A percentile compares a stretch with the other conserved stretches of the same genome.
Conservation (phyloP, 2,797 vertebrate genomes). For the Siniperca undulata region DNA sequence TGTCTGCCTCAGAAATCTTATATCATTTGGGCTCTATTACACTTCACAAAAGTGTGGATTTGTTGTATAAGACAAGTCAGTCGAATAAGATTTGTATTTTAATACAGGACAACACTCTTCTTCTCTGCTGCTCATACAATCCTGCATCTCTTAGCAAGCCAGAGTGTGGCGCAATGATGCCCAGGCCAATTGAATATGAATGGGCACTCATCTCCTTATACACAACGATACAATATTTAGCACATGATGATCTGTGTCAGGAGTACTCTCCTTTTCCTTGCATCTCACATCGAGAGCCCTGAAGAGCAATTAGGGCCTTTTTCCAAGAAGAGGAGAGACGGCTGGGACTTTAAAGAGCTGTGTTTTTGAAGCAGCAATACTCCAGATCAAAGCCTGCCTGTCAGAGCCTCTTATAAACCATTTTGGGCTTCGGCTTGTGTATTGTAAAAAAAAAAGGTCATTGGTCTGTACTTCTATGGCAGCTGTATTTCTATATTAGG, state of each 20-base stretch:
- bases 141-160: constrained; percentile 18
- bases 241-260: constrained; percentile 56
- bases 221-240: constrained; percentile 80
- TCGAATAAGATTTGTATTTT: constrained; percentile 2
- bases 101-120: not conserved
- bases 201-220: constrained; percentile 71
- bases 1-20: not conserved
- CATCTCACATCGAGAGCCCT: constrained; percentile 59
- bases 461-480: not conserved
- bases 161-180: constrained; percentile 36
- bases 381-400: constrained; percentile 62
- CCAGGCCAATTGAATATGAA: constrained; percentile 76
- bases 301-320: constrained; percentile 70
- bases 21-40: not conserved
- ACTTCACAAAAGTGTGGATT: not conserved
- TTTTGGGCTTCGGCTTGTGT: constrained; percentile 25
- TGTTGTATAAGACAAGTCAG: constrained; percentile 17
- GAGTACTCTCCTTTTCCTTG: constrained; percentile 43
- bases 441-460: constrained; percentile 48
- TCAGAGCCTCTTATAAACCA: constrained; percentile 45
- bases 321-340: constrained; percentile 5
- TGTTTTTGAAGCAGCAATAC: constrained; percentile 51
- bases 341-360: constrained; percentile 48
- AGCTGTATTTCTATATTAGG: constrained; percentile 5
- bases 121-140: not conserved